A percentile compares a stretch with the other conserved stretches of the same genome.
phyloP scores from a whole-genome alignment of 2,113 vertebrate species.

The Phyllostomus hastatus region DNA sequence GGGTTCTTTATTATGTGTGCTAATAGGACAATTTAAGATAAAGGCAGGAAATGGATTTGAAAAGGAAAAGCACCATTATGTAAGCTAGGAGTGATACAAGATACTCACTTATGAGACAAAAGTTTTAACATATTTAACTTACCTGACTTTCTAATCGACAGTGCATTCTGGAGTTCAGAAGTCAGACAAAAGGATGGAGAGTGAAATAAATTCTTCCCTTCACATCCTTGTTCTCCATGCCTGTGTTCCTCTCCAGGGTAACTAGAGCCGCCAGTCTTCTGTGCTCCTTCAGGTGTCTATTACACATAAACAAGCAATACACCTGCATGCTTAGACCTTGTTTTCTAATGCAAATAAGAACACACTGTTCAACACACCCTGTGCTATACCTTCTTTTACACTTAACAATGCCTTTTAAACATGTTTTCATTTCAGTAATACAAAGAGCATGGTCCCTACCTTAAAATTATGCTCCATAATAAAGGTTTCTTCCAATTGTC shows the following conservation, averaged over 20 bases:
- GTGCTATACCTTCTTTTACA: background rate
- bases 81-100: background rate
- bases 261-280: background rate
- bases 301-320: background rate
- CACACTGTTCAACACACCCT: background rate
- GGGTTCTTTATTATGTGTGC: background rate
- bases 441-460: background rate
- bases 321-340: background rate
- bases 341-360: background rate
- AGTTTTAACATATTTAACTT: background rate
- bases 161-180: background rate
- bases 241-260: background rate
- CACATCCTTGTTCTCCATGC: background rate
- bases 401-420: background rate
- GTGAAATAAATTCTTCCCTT: background rate
- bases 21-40: constrained; percentile 3
- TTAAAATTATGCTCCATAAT: background rate
- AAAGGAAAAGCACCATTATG: background rate
- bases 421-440: background rate
- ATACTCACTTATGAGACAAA: background rate
- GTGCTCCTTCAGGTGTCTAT: background rate
- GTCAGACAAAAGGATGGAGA: background rate
- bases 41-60: background rate
- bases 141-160: background rate
- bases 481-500: background rate